phyloP scores from a whole-genome alignment of 2,113 vertebrate species.

The Lontra canadensis region DNA sequence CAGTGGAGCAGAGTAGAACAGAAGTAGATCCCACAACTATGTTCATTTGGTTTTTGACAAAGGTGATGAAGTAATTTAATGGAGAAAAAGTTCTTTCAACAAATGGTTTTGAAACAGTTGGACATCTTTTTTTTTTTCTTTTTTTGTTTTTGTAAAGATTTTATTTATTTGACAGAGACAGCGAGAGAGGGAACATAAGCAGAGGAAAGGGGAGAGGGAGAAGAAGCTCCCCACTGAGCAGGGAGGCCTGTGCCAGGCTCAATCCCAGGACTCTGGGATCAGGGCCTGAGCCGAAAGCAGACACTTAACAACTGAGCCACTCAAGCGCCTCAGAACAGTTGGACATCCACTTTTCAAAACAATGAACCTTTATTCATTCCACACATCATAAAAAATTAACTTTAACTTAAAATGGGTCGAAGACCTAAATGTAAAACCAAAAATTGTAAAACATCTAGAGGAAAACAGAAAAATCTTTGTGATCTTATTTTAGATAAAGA shows the following conservation, averaged over 20 bases:
- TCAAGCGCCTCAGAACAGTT: not conserved
- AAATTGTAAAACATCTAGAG: not conserved
- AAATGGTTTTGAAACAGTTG: not conserved
- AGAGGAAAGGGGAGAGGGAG: too few species aligned
- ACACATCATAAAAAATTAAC: not conserved
- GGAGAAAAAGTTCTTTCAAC: not conserved
- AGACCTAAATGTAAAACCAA: not conserved
- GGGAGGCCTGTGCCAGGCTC: too few species aligned
- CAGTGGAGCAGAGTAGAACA: not conserved
- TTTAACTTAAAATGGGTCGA: not conserved
- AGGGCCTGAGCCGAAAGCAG: too few species aligned
- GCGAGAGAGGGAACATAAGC: too few species aligned
- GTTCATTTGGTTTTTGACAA: not conserved
- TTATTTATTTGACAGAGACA: too few species aligned
- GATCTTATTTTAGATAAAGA: not conserved
- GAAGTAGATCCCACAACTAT: not conserved
- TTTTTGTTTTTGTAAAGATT: too few species aligned
- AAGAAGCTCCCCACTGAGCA: too few species aligned
- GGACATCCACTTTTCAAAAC: not conserved
- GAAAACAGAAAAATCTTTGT: not conserved
- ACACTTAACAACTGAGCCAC: too few species aligned
- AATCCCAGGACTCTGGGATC: too few species aligned
- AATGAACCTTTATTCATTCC: not conserved
- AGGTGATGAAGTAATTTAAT: not conserved
- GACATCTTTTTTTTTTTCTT: not conserved